Base-by-base conservation (phyloP, 2,113 vertebrate species). In the Lepisosteus oculatus region DNA sequence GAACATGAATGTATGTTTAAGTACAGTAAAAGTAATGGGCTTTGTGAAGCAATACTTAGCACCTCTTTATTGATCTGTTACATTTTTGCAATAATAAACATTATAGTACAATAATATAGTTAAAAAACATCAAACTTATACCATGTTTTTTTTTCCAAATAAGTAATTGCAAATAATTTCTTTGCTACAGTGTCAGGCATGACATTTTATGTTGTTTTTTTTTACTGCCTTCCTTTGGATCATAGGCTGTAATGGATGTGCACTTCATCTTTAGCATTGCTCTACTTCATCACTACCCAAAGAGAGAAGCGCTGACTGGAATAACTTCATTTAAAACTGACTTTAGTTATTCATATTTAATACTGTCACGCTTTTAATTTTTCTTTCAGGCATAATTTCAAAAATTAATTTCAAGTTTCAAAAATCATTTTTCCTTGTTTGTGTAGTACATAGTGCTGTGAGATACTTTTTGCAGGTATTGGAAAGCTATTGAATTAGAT, bases 231-330 rank as follows among this genome's bases (percentile, higher is more conserved):
- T 43, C 12, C 8, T 42, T 9, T 55, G 51, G 13, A 3, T 47
- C 14, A 4, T 13, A 1, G 7, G 13, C 17, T n/a, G 67, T 14
- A 29, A 29, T 29, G 67, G 56, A 80, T 84, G 85, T 77, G 83
- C 17, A 81, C 81, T 71, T 72, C 59, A 67, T 59, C 71, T 56
- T 69, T 76, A 68, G 80, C 83, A 80, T 84, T 62, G 69, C 6
- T 12, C 55, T 75, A 70, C 63, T 73, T 56, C 71, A 72, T 61
- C n/a, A 62, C 69, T 45, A 55, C 51, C 66, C 47, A 55, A 13
- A 45, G 62, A 71, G 15, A 55, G 42, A 68, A 45, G 43, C 29
- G 41, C 41, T 61, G 63, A 71, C 13, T 8, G 61, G 69, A 67
- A 51, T 17, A n/a, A 68, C 75, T 81, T 72, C 73, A 82, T 84